phyloP scores from a whole-genome alignment of 1,140 invertebrate species.

The Bombus confusus region DNA sequence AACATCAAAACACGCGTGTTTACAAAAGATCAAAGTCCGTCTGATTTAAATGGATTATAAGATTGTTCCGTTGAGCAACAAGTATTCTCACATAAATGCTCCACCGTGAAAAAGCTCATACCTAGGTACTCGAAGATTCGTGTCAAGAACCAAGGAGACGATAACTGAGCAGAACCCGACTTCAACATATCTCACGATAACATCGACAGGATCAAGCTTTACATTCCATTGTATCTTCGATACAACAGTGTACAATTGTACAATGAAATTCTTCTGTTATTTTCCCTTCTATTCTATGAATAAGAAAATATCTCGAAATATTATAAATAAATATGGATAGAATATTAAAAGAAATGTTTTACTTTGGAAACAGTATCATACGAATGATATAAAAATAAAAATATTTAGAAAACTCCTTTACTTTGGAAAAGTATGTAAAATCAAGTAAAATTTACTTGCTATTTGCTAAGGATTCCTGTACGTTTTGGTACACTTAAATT shows the following conservation, averaged over 20 bases:
- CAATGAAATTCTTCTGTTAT: not conserved
- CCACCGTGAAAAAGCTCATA: constrained; percentile 23
- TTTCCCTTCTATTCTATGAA: too few species aligned
- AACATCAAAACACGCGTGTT: not conserved
- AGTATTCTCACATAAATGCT: constrained; percentile 35
- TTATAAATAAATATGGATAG: not conserved
- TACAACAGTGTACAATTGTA: not conserved
- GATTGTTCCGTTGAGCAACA: constrained; percentile 28
- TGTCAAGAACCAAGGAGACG: constrained; percentile 33
- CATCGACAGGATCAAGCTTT: constrained; percentile 13
- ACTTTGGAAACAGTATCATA: not conserved
- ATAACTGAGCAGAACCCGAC: constrained; percentile 9
- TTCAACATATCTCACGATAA: constrained; percentile 16
- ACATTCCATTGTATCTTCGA: not conserved
- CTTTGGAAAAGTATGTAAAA: not conserved
- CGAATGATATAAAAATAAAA: too few species aligned
- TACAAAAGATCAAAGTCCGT: not conserved
- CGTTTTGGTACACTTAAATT: not conserved
- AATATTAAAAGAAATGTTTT: not conserved
- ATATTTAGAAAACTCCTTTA: not conserved
- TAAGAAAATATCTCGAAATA: not conserved
- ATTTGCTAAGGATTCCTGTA: too few species aligned
- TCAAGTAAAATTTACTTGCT: not conserved
- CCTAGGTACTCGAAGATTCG: constrained; percentile 20
- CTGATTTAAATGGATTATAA: not conserved